Conservation (phyloP, 2,888 invertebrate species). For the Folsomia candida region DNA sequence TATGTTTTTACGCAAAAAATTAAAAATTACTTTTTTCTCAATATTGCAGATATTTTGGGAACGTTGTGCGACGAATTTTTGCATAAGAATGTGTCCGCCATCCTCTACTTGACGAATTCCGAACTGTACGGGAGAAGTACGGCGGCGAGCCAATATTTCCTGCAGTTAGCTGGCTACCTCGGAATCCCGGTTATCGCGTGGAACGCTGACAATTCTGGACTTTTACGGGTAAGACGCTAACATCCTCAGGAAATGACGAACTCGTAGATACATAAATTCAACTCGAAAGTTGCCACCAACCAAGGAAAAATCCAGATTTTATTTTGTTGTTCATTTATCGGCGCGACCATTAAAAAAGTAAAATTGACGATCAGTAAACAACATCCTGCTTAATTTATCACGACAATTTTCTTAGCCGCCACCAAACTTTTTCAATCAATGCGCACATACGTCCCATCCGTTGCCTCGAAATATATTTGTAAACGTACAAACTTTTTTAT, state of each 20-base stretch:
- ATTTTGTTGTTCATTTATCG: too few relatives aligned
- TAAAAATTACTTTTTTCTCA: too few relatives aligned
- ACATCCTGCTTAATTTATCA: too few relatives aligned
- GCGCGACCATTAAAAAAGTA: background rate
- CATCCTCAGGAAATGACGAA: background rate
- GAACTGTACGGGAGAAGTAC: constrained; percentile 90
- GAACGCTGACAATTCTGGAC: constrained; percentile 95
- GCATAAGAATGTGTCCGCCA: constrained; percentile 83
- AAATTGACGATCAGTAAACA: too few relatives aligned
- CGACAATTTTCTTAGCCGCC: too few relatives aligned
- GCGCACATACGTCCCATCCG: too few relatives aligned
- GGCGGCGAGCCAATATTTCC: constrained; percentile 89
- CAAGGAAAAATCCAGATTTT: background rate
- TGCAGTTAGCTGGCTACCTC: constrained; percentile 87
- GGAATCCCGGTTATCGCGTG: constrained; percentile 95
- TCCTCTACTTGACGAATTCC: constrained; percentile 92
- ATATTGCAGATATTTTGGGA: constrained; percentile 74
- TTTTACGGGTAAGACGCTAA: constrained; percentile 62
- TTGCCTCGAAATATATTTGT: too few relatives aligned
- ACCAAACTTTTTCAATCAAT: too few relatives aligned
- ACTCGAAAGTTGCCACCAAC: background rate
- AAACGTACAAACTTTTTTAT: too few relatives aligned
- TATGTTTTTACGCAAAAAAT: too few relatives aligned
- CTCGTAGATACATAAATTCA: background rate
- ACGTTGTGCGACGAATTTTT: constrained; percentile 83